Base-by-base conservation (phyloP, 2,797 vertebrate species). In the Benthosema pterotum region DNA sequence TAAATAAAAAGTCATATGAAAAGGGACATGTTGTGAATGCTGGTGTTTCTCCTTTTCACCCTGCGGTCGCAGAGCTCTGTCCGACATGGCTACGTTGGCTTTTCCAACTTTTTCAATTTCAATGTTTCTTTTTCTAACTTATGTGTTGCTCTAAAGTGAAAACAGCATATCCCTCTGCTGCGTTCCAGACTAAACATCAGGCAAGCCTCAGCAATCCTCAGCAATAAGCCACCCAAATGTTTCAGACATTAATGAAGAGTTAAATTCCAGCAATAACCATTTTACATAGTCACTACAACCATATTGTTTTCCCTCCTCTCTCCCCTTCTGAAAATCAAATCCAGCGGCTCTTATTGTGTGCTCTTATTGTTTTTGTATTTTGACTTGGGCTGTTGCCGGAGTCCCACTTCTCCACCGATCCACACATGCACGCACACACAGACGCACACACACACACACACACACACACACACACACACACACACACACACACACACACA, bases 381-480 rank as follows among this genome's bases (percentile, higher is more conserved):
- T 68, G 12, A 56, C 60, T 54, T 60, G 60, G 53, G 66, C 18
- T 42, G 16, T 12, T 59, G 63, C 75, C 82, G 58, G 68, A 67
- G 43, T 42, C 28, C 55, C 63, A n/a, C n/a, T n/a, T n/a, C n/a
- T n/a, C n/a, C n/a, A n/a, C n/a, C n/a, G n/a, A n/a, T n/a, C n/a
- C n/a, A n/a, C n/a, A n/a, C n/a, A n/a, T n/a, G n/a, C n/a, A n/a
- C n/a, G n/a, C n/a, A n/a, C n/a, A n/a, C n/a, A n/a, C n/a, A n/a
- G n/a, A n/a, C n/a, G n/a, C n/a, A n/a, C n/a, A n/a, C n/a, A n/a
- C n/a, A n/a, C n/a, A n/a, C n/a, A n/a, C n/a, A n/a, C n/a, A n/a
- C 22, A 25, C 22, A 25, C 22, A 25, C 22, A 25, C 22, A 25
- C 22, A 25, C 22, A 25, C 22, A 25, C 22, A 25, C 22, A 25